A percentile compares a stretch with the other conserved stretches of the same genome.
Evolutionary conservation across 2,888 invertebrate genomes (phyloP).

Genomic region (Acholoe squamosa): DNA sequence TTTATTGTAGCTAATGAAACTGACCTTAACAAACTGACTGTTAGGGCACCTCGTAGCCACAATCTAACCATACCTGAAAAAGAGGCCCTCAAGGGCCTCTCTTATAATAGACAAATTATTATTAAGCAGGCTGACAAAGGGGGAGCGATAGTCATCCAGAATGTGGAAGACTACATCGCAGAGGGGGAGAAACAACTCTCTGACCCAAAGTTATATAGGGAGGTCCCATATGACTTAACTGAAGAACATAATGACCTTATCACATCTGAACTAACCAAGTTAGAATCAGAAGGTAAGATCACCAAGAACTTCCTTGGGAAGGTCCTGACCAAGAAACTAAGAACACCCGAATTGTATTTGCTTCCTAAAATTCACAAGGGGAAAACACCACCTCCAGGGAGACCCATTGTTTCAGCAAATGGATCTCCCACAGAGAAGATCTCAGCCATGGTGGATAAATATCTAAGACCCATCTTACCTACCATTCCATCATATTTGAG

Average conservation of each 20-base stretch:
- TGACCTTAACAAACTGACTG: not conserved
- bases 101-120: not conserved
- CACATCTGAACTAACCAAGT: not conserved
- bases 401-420: not conserved
- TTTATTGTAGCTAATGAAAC: not conserved
- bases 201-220: no score
- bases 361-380: no score
- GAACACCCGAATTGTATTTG: no score
- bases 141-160: not conserved
- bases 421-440: not conserved
- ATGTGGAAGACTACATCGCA: not conserved
- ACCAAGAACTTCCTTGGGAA: not conserved
- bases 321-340: not conserved
- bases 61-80: not conserved
- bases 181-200: not conserved
- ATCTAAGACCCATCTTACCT: no score
- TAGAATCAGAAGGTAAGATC: not conserved
- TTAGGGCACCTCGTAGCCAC: not conserved
- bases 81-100: not conserved
- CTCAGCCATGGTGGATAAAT: not conserved
- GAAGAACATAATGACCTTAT: not conserved
- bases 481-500: no score
- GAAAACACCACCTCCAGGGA: no score
- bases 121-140: no score
- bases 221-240: not conserved